These are phyloP conservation scores for Agapornis canus DNA, from an alignment of 2,797 vertebrate species.

Conservation along the genomic window DNA sequence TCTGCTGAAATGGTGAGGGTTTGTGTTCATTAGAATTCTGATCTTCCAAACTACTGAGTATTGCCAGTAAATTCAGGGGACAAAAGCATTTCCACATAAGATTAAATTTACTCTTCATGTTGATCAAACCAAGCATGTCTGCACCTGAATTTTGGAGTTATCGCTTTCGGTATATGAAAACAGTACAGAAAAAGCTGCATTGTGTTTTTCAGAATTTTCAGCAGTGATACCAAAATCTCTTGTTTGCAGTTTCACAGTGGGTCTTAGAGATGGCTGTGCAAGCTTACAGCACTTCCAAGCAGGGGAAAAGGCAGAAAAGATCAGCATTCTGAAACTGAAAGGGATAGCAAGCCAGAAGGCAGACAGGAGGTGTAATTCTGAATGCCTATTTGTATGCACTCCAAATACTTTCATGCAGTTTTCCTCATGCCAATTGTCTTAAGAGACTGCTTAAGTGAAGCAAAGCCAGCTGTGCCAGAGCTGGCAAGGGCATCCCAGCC, in stretches of 20 bases:
- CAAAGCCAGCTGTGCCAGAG: slow-evolving; percentile 8
- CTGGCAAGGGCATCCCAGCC: slow-evolving; percentile 11
- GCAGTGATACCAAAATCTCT: neutral
- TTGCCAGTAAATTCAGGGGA: neutral
- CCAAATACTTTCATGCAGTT: neutral
- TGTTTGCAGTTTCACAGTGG: neutral
- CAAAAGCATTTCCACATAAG: neutral
- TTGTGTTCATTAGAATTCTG: neutral
- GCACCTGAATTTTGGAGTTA: neutral
- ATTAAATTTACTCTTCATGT: neutral
- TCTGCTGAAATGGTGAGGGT: neutral
- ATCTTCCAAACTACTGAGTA: neutral
- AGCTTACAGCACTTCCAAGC: neutral
- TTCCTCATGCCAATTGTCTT: neutral
- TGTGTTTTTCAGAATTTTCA: neutral
- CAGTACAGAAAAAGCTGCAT: neutral
- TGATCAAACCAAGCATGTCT: neutral
- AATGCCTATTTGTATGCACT: neutral
- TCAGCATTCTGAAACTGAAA: neutral
- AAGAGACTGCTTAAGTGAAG: slow-evolving; percentile 25
- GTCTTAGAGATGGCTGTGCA: neutral
- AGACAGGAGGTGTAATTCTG: neutral
- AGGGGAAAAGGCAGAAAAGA: neutral
- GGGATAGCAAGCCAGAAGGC: neutral
- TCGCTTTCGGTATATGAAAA: neutral